Evolutionary conservation across 2,797 vertebrate species (phyloP).

Genomic region (Poecilia gillii): DNA sequence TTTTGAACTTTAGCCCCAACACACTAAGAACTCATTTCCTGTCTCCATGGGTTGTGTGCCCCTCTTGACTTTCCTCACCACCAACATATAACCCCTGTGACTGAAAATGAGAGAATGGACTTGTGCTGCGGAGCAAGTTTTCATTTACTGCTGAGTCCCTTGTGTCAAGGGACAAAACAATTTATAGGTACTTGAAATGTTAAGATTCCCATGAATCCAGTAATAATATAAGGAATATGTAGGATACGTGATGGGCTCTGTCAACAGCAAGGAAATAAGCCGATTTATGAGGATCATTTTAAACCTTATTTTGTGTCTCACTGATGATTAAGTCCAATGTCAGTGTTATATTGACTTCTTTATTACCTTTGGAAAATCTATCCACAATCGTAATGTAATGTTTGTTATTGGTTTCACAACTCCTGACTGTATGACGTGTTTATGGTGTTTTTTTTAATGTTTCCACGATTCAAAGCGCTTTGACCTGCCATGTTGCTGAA

Average conservation of each 20-base stretch:
- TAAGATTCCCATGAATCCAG: not conserved
- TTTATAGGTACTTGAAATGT: not conserved
- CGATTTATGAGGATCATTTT: not conserved
- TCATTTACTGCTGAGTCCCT: not conserved
- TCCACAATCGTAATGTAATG: not conserved
- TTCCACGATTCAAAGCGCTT: no score
- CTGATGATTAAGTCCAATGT: not conserved
- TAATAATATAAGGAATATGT: not conserved
- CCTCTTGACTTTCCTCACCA: constrained; percentile 27
- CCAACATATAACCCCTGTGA: constrained; percentile 23
- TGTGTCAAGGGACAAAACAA: constrained; percentile 1
- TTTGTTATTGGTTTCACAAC: no score
- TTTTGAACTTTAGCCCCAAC: constrained; percentile 38
- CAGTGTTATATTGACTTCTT: not conserved
- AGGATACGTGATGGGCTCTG: not conserved
- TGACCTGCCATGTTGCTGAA: no score
- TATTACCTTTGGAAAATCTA: not conserved
- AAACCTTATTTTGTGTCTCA: not conserved
- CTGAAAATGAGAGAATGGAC: constrained; percentile 11
- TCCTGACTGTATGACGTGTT: no score
- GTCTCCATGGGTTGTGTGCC: constrained; percentile 40
- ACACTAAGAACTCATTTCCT: constrained; percentile 56
- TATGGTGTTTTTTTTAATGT: no score
- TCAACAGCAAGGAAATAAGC: not conserved
- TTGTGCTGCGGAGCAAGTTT: constrained; percentile 1